Base-by-base conservation (phyloP, 1,140 invertebrate species). In the Leptinotarsa lineolata region DNA sequence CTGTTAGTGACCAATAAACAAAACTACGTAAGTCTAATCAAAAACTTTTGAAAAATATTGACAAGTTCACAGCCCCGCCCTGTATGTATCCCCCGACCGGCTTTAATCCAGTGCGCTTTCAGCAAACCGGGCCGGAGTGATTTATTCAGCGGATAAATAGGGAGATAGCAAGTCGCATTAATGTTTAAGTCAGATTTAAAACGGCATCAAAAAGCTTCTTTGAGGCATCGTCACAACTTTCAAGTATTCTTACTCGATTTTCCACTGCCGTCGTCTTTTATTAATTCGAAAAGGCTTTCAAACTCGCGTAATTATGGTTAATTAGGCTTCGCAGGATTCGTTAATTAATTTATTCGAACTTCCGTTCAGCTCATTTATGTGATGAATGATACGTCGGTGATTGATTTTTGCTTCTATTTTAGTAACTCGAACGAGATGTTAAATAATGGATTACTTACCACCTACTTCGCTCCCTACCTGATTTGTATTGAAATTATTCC, bases 91-190 rank as follows among this genome's bases (percentile, higher is more conserved):
- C 16, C 20, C 1, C 11, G 58, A 59, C 11, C 58, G 58, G 30
- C 30, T 30, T 30, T 30, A 30, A 30, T 30, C 30, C 6, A 30
- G 8, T 30, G 30, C 3, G 6, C 13, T 59, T 20, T 59, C 58
- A 59, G 20, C 58, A 20, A 59, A 59, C 58, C 20, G 20, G 16
- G 16, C 11, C 58, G 58, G 58, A 59, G 58, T 59, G 58, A 59
- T 59, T 59, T 59, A 59, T 59, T 59, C 16, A n/a, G 16, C 11
- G 58, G 58, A 59, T 59, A 16, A 59, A 59, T n/a, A 59, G 58
- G 16, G 16, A 59, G 58, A 59, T 59, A 59, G 58, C 58, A 59
- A 20, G 58, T 59, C 39, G 45, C 67, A 68, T 68, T 46, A 68
- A 68, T 68, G 46, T 59, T 59, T 59, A 59, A 39, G 30, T 39